Evolutionary conservation across 2,888 invertebrate species (phyloP).

Genomic region (Leptinotarsa peninsularis): DNA sequence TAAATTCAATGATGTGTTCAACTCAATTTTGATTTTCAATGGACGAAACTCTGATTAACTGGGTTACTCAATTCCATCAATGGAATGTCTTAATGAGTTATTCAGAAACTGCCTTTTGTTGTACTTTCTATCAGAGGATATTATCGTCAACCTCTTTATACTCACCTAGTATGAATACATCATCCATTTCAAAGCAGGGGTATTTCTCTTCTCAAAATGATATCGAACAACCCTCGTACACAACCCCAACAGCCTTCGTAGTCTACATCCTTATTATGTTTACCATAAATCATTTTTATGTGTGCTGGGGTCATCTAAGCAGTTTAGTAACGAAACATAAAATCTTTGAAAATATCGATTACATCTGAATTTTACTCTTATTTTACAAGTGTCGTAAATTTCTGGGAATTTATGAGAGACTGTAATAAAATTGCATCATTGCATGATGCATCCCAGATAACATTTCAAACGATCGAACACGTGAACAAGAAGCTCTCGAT

Average conservation of each 20-base stretch:
- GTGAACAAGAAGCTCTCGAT: neutral
- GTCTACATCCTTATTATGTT: neutral
- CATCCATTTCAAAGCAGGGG: neutral
- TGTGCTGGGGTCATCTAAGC: neutral
- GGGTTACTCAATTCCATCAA: too few species aligned
- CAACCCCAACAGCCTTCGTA: neutral
- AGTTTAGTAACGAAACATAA: conserved; percentile 5
- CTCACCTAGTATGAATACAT: neutral
- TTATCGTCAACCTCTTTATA: too few species aligned
- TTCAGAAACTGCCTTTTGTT: too few species aligned
- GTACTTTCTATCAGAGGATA: too few species aligned
- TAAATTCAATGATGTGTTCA: too few species aligned
- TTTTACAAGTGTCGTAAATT: neutral
- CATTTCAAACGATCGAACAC: neutral
- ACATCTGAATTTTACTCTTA: neutral
- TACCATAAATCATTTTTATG: neutral
- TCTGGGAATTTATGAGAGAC: neutral
- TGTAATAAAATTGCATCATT: conserved; percentile 6
- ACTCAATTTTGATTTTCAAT: too few species aligned
- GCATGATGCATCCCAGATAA: conserved; percentile 6
- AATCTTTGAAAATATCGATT: neutral
- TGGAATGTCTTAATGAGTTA: too few species aligned
- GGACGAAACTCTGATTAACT: too few species aligned
- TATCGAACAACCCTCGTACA: neutral
- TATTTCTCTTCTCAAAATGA: neutral